Base-by-base conservation (phyloP, 2,113 vertebrate species). In the Dunckerocampus dactyliophorus region DNA sequence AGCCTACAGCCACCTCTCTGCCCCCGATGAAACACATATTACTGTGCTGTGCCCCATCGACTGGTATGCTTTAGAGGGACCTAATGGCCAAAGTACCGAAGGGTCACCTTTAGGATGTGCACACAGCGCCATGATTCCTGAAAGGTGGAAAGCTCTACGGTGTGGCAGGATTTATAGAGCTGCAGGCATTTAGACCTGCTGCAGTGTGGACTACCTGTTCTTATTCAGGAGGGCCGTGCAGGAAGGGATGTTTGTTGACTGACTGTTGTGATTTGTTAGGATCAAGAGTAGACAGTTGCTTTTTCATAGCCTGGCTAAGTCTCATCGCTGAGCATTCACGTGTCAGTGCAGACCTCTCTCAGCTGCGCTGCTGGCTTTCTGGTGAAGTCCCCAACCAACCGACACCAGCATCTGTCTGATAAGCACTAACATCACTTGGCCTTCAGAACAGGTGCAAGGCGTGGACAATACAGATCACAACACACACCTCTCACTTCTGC, bases 81-180 rank as follows among this genome's bases (percentile, higher is more conserved):
- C 28, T 37, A 12, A 39, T 6, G 52, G 31, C 17, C 28, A n/a
- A 37, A 54, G 28, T 37, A 54, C 42, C 49, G 49, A 55, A 43
- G 60, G 65, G 47, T 57, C 42, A 51, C 61, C 49, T 43, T 69
- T 52, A 42, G 48, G 31, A 63, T 34, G 59, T 21, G n/a, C 28
- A 65, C 45, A 48, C 57, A 6, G 21, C 45, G 54, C 37, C 21
- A 45, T 53, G 69, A 53, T n/a, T n/a, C n/a, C n/a, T 61, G 49
- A 64, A 77, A 69, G 69, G 69, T 70, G 63, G 24, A 37, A 77
- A 82, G 63, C 67, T 74, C 52, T 71, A 31, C 20, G 6, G 11
- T 66, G 61, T 52, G 34, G 65, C 51, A 65, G 20, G 37, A 51
- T 79, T 76, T 80, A 54, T 62, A 70, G 61, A 72, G 57, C 74